Conservation (phyloP, 2,888 invertebrate species). For the Belgica antarctica region DNA sequence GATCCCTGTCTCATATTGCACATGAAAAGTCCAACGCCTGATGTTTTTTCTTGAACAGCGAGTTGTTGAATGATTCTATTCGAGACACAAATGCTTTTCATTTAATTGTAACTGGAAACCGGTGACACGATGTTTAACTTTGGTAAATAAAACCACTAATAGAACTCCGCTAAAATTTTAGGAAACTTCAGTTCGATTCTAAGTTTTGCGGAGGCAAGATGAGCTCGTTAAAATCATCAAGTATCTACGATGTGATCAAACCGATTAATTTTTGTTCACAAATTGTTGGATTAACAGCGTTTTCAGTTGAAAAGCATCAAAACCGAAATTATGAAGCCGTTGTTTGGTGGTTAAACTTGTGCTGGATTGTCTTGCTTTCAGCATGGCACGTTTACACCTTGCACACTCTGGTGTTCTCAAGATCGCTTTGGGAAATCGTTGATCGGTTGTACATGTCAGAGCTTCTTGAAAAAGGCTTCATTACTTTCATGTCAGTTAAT, state of each 20-base stretch:
- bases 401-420: too few relatives aligned
- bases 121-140: too few relatives aligned
- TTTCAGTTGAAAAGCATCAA: conserved; percentile 1
- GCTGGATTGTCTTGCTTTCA: neutral
- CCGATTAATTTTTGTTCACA: conserved; percentile 8
- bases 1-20: neutral
- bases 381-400: too few relatives aligned
- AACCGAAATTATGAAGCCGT: neutral
- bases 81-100: neutral
- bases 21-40: neutral
- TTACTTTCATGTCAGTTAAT: too few relatives aligned
- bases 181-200: neutral
- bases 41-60: neutral
- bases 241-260: neutral
- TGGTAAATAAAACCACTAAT: too few relatives aligned
- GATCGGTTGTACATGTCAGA: too few relatives aligned
- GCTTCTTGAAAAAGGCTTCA: too few relatives aligned
- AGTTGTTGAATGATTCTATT: neutral
- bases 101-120: neutral
- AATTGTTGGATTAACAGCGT: conserved; percentile 7
- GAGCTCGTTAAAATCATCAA: neutral
- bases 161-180: neutral
- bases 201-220: neutral
- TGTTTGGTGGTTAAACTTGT: neutral
- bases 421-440: too few relatives aligned